Conservation (phyloP, 2,888 invertebrate species). For the Resseliella maxima region DNA sequence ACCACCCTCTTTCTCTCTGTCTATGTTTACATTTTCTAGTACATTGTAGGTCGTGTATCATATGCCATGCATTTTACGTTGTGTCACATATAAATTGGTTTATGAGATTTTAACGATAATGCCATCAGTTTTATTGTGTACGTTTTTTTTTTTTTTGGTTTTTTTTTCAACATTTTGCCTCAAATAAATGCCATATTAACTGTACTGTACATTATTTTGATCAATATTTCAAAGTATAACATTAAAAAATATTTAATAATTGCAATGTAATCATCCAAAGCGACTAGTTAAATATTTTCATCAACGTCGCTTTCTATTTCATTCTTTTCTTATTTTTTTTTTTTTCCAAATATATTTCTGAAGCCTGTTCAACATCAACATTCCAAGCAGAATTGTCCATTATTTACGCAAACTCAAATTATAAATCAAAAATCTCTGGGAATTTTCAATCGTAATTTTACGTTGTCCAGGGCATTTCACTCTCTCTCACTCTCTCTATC, state of each 20-base stretch:
- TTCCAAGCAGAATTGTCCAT: too few relatives aligned
- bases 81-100: constrained; percentile 43
- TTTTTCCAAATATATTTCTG: too few relatives aligned
- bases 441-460: background rate
- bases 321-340: too few relatives aligned
- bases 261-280: constrained; percentile 11
- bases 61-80: constrained; percentile 16
- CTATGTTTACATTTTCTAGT: constrained; percentile 1
- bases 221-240: background rate
- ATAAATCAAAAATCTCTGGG: background rate
- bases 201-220: background rate
- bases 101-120: constrained; percentile 53
- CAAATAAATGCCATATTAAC: background rate
- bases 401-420: background rate
- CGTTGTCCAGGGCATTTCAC: background rate
- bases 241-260: constrained; percentile 19
- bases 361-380: too few relatives aligned
- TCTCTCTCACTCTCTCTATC: background rate
- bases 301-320: background rate
- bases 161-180: background rate
- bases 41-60: background rate
- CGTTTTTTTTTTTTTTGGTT: background rate
- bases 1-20: too few relatives aligned
- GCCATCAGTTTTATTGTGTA: background rate
- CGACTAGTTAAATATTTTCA: background rate